Evolutionary conservation across 2,888 invertebrate genomes (phyloP).

Genomic region (Chloromyia formosa): DNA sequence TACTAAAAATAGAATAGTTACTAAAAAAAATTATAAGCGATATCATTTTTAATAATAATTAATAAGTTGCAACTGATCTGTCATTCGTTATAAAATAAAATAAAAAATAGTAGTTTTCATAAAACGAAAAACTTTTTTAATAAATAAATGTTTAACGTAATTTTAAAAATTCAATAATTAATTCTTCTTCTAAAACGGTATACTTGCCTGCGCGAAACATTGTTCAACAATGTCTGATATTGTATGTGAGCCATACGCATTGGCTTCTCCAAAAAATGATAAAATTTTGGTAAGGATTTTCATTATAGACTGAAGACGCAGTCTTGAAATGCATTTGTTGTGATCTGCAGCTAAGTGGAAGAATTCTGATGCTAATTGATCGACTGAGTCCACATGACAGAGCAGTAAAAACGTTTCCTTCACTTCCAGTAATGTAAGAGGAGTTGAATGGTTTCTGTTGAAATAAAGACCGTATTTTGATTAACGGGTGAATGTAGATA

Average conservation of each 20-base stretch:
- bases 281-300: constrained; percentile 59
- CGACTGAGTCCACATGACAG: constrained; percentile 58
- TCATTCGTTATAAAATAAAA: no score
- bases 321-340: constrained; percentile 58
- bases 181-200: no score
- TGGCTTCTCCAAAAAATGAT: constrained; percentile 60
- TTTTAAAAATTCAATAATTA: no score
- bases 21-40: no score
- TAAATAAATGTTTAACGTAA: no score
- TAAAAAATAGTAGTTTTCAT: no score
- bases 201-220: constrained; percentile 57
- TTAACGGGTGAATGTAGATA: no score
- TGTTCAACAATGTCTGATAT: constrained; percentile 57
- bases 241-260: constrained; percentile 59
- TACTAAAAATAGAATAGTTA: background rate
- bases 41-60: no score
- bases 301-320: constrained; percentile 59
- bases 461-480: no score
- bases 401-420: constrained; percentile 60
- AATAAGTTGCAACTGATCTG: no score
- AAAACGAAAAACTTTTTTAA: no score
- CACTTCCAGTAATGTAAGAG: constrained; percentile 61
- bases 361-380: constrained; percentile 58
- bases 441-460: constrained; percentile 58
- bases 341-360: constrained; percentile 57